Base-by-base conservation (phyloP, 2,797 vertebrate genomes). In the Cephalopachus bancanus region DNA sequence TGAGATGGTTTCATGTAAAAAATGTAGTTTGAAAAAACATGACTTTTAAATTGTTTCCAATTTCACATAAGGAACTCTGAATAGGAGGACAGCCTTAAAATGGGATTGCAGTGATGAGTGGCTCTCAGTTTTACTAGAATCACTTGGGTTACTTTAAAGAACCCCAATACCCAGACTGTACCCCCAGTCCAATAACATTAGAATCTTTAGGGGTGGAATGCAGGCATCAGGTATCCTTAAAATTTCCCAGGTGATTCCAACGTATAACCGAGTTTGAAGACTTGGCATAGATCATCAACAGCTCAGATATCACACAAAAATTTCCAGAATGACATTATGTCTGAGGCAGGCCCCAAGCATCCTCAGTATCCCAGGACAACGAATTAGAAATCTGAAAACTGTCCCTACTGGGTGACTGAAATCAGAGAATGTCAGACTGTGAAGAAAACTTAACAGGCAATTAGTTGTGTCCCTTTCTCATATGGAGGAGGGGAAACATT, bases 31-130 rank as follows among this genome's bases (percentile, higher is more conserved):
- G 20, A 83, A 93, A 93, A 93, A 76, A 22, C 11, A 69, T 12
- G 28, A 81, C 26, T 83, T 94, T 92, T 65, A 89, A 87, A 76
- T 65, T 84, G 28, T 81, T 90, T 95, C 79, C 67, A 74, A 30
- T 71, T 96, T 95, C 71, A 83, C 53, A 92, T 74, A 57, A 84
- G 37, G 72, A 95, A 74, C 91, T 91, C 78, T 53, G 57, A 91
- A 72, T 59, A 86, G 37, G 76, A 93, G n/a, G 55, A 64, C 4
- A 72, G 72, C 49, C n/a, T 86, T 76, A 89, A 96, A 89, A 81
- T 88, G 65, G 19, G 20, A 92, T n/a, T 65, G 12, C 57, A 79
- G 76, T 83, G 69, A 79, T 79, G 53, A 93, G 51, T 51, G 49
- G 80, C 76, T 92, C 79, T 91, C 12, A 6, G 67, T 71, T 22